Conservation (phyloP, 2,888 invertebrate genomes). For the Therioaphis trifolii region DNA sequence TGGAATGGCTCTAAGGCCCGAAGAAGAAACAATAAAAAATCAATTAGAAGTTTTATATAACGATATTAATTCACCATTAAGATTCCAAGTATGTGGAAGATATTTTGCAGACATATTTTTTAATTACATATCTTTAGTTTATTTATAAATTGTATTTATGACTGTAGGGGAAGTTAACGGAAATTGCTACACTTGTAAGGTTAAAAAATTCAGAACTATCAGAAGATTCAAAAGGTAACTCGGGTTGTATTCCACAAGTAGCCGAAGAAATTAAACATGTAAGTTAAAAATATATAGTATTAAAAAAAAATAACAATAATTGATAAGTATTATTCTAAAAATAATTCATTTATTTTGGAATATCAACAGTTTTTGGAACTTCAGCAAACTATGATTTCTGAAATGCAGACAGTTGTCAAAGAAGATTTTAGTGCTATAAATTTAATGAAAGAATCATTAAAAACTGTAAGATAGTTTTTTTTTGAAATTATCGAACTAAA, state of each 20-base stretch:
- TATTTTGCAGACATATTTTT: not conserved
- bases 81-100: constrained; percentile 79
- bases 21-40: constrained; percentile 90
- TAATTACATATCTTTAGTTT: not conserved
- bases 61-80: constrained; percentile 89
- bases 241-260: constrained; percentile 42
- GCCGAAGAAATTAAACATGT: constrained; percentile 73
- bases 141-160: not conserved
- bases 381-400: constrained; percentile 90
- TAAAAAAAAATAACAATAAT: no score
- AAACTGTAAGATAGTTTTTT: constrained; percentile 59
- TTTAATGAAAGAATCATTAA: constrained; percentile 71
- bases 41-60: constrained; percentile 87
- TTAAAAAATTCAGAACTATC: constrained; percentile 55
- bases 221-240: constrained; percentile 41
- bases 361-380: constrained; percentile 79
- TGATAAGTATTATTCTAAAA: no score
- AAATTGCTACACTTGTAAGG: constrained; percentile 54
- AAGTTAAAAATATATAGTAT: constrained; percentile 65
- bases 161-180: constrained; percentile 48
- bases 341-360: constrained; percentile 8
- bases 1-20: constrained; percentile 86
- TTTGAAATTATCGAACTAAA: not conserved
- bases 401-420: constrained; percentile 85
- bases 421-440: constrained; percentile 82